Percentiles rank a stretch among this genome's conserved stretches.
These are phyloP conservation scores for Malacoctenus gilli DNA, from an alignment of 2,797 vertebrate genomes.

Conservation along the genomic window DNA sequence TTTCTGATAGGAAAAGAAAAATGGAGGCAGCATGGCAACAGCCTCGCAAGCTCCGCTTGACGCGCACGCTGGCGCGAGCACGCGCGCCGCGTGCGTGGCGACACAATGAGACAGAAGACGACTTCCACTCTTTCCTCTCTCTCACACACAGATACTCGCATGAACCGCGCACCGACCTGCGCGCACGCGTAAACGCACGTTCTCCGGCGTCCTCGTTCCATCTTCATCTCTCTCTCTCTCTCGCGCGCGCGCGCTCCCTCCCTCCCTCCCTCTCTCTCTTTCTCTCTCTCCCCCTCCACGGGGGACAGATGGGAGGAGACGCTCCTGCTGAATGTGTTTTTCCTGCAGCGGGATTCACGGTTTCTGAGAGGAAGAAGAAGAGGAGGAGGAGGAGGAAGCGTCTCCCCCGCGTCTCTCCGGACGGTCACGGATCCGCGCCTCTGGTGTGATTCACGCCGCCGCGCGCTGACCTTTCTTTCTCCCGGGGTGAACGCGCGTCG, in stretches of 20 bases:
- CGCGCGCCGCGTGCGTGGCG: background rate
- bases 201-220: conserved; percentile 54
- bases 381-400: conserved; percentile 23
- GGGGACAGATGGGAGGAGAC: conserved; percentile 71
- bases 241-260: no score
- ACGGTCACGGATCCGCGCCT: conserved; percentile 37
- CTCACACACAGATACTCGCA: background rate
- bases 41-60: conserved; percentile 25
- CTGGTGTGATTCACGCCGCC: conserved; percentile 26
- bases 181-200: conserved; percentile 44
- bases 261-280: conserved; percentile 15
- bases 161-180: conserved; percentile 12
- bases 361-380: conserved; percentile 32
- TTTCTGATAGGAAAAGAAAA: conserved; percentile 20
- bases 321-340: conserved; percentile 59
- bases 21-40: conserved; percentile 55
- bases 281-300: conserved; percentile 36
- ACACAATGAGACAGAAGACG: conserved; percentile 32
- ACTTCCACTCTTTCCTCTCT: conserved; percentile 12
- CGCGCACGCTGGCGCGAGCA: conserved; percentile 13
- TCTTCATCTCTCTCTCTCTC: conserved; percentile 51
- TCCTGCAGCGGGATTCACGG: conserved; percentile 59
- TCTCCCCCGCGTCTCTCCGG: conserved; percentile 23
- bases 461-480: conserved; percentile 30
- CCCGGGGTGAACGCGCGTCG: conserved; percentile 25